These are phyloP conservation scores for Petrocephalus zakoni DNA, from an alignment of 2,113 vertebrate genomes.

Conservation along the genomic window DNA sequence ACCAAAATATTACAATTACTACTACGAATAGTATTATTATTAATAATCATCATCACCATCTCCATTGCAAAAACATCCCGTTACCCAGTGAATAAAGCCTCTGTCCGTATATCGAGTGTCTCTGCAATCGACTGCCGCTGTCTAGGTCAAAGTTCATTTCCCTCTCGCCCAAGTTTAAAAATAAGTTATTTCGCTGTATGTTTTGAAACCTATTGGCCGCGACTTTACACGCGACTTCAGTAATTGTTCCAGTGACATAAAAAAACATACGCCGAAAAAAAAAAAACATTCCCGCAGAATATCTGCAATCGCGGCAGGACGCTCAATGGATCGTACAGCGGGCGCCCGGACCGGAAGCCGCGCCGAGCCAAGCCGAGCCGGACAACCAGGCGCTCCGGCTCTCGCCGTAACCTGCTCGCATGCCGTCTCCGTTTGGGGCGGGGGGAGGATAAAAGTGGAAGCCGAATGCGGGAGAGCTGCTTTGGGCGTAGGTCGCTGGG, in stretches of 20 bases:
- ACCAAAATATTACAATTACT: neutral
- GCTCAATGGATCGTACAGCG: conserved; percentile 39
- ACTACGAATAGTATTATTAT: neutral
- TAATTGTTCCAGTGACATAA: neutral
- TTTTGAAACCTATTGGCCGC: neutral
- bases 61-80: neutral
- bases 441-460: neutral
- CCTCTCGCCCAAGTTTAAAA: too few species aligned
- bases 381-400: neutral
- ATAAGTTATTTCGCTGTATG: neutral
- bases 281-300: neutral
- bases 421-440: neutral
- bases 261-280: neutral
- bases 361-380: neutral
- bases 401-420: too few species aligned
- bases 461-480: neutral
- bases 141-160: conserved; percentile 14
- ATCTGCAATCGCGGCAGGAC: conserved; percentile 44
- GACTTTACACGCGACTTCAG: neutral
- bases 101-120: conserved; percentile 38
- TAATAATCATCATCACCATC: neutral
- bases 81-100: conserved; percentile 24
- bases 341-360: conserved; percentile 40
- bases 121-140: conserved; percentile 21
- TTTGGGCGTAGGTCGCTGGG: neutral